Conservation (phyloP, 2,113 vertebrate genomes). For the Actinemys pallida region DNA sequence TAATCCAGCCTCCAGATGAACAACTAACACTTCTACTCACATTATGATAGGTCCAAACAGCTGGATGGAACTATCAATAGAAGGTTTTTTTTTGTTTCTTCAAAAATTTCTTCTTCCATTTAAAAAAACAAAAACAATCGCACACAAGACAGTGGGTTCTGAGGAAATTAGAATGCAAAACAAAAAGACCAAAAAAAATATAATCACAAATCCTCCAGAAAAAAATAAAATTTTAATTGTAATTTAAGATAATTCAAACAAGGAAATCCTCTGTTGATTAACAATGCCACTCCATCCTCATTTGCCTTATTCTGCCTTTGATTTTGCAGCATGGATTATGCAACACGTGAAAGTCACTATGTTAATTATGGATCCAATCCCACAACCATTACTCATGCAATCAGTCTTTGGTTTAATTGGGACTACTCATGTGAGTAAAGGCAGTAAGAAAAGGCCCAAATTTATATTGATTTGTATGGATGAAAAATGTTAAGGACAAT, state of each 20-base stretch:
- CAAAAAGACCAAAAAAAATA: not conserved
- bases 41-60: not conserved
- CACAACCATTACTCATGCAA: not conserved
- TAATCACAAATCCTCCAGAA: not conserved
- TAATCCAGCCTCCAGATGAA: not conserved
- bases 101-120: not conserved
- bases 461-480: not conserved
- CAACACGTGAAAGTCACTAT: not conserved
- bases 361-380: not conserved
- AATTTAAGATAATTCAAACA: conserved; percentile 35
- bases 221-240: not conserved
- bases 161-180: conserved; percentile 33
- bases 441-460: not conserved
- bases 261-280: conserved; percentile 43
- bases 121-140: not conserved
- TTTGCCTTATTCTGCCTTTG: not conserved
- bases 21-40: not conserved
- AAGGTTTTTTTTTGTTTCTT: conserved; percentile 1
- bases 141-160: not conserved
- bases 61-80: not conserved
- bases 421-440: not conserved
- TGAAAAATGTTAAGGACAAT: not conserved
- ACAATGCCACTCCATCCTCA: not conserved
- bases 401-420: not conserved
- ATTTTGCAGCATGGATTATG: not conserved